Base-by-base conservation (phyloP, 2,888 invertebrate genomes). In the Odontothrips loti region DNA sequence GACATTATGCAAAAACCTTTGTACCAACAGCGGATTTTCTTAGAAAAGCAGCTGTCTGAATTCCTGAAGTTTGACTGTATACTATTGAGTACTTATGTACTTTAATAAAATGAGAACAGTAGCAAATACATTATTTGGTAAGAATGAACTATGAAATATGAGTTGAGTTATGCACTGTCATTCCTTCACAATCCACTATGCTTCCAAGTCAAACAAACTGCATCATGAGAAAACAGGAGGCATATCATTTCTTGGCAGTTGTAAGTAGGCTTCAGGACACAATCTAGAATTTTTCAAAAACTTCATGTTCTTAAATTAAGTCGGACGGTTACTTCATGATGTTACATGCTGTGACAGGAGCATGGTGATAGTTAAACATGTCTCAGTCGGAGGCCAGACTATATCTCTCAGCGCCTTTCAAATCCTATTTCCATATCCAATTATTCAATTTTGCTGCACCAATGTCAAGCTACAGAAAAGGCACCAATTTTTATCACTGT, bases 401-500 rank as follows among this genome's bases (percentile, higher is more conserved):
- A 75, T 75, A 75, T 75, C 68, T 75, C 68, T 75, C 68, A 12
- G 27, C 68, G 27, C 23, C 68, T 75, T 75, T 27, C 23, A 23
- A 51, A 75, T 75, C 68, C 23, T 75, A 9, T 12, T 75, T 75
- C 68, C 23, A 75, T 27, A 75, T 27, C 68, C 23, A 75, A 75
- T 75, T 27, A 75, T 75, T 27, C n/a, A 75, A 75, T 75, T 75
- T 75, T 75, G 68, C 68, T 75, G 68, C 68, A 75, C 68, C 68
- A 75, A 27, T 75, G 68, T 75, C 68, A 75, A 27, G 68, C 68
- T 75, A 75, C 27, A 75, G 68, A 75, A 75, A 75, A 75, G 68
- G 68, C 68, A 75, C 68, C 68, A 75, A 75, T 75, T 75, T 75
- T 75, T 75, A 75, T 75, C 68, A 75, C 68, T 23, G 68, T 75